A percentile compares a stretch with the other conserved stretches of the same genome.
These are phyloP conservation scores for Hyalella azteca DNA, from an alignment of 2,888 invertebrate species.

Conservation along the genomic window DNA sequence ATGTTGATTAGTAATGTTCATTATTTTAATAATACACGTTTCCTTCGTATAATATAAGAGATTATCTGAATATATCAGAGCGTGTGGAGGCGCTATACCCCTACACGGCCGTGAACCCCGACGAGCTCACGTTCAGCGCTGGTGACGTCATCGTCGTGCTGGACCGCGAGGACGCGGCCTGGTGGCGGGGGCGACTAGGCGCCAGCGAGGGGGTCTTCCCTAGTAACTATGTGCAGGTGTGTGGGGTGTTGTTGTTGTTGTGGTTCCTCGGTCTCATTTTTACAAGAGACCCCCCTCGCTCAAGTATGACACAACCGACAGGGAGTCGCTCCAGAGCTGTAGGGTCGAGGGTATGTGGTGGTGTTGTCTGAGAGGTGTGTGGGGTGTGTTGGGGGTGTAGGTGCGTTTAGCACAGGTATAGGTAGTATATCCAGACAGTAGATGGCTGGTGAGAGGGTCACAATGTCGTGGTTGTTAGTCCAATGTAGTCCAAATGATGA, in stretches of 20 bases:
- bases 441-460: too few species aligned
- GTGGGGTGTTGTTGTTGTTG: not conserved
- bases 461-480: too few species aligned
- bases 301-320: too few species aligned
- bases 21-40: not conserved
- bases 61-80: conserved; percentile 66
- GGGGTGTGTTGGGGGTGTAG: too few species aligned
- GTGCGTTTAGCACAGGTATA: too few species aligned
- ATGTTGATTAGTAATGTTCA: not conserved
- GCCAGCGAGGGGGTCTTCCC: conserved; percentile 91
- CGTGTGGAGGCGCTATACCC: conserved; percentile 92
- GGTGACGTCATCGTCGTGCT: conserved; percentile 89
- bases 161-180: conserved; percentile 90
- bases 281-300: not conserved
- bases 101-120: conserved; percentile 91
- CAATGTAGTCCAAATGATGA: too few species aligned
- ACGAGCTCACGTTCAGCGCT: conserved; percentile 90
- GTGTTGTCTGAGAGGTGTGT: too few species aligned
- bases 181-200: conserved; percentile 96
- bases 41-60: not conserved
- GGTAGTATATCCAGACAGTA: too few species aligned
- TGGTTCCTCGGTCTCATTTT: too few species aligned
- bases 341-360: too few species aligned
- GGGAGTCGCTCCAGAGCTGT: too few species aligned
- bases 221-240: conserved; percentile 87